phyloP scores from a whole-genome alignment of 2,113 vertebrate genomes.

The Paralichthys olivaceus region DNA sequence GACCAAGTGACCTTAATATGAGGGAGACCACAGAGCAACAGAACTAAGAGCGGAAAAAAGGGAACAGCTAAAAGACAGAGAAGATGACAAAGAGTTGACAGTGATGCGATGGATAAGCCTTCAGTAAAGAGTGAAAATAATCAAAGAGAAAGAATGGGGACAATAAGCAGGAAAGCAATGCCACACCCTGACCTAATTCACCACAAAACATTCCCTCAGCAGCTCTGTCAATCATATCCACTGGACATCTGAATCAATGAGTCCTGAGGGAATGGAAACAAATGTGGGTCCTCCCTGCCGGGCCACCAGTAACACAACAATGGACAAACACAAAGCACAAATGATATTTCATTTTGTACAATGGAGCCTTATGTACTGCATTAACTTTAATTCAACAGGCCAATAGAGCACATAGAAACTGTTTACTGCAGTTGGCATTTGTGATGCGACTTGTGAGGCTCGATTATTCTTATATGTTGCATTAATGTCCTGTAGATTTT shows the following conservation, averaged over 20 bases:
- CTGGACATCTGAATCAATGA: conserved; percentile 60
- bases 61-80: background rate
- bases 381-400: background rate
- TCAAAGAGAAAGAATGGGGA: conserved; percentile 77
- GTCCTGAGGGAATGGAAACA: conserved; percentile 44
- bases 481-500: background rate
- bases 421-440: background rate
- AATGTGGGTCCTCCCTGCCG: conserved; percentile 18
- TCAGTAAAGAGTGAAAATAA: conserved; percentile 43
- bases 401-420: no score
- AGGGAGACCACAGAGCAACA: background rate
- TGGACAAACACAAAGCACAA: conserved; percentile 9
- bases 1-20: conserved; percentile 63
- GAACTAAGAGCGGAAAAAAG: conserved; percentile 12
- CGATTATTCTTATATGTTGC: background rate
- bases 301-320: conserved; percentile 14
- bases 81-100: conserved; percentile 31
- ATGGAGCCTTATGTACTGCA: background rate
- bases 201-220: conserved; percentile 58
- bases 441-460: background rate
- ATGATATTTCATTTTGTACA: no score
- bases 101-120: conserved; percentile 19
- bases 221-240: conserved; percentile 69
- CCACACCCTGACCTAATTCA: conserved; percentile 76
- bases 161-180: conserved; percentile 65